Conservation (phyloP, 2,888 invertebrate species). For the Hirtodrosophila trivittata region DNA sequence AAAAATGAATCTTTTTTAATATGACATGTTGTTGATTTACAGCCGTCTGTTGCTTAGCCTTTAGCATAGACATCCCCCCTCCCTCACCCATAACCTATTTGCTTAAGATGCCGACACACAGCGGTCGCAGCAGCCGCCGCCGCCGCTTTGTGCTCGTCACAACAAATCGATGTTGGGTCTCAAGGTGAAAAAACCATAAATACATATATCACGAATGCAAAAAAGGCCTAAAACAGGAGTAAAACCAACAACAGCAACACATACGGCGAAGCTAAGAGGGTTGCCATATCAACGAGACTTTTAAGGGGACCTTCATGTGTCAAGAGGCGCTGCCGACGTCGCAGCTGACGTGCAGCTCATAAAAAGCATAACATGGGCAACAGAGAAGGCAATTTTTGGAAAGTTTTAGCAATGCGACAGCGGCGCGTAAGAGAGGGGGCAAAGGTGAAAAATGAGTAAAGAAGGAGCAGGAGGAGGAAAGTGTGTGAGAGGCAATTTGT, state of each 20-base stretch:
- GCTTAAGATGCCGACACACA: conserved; percentile 36
- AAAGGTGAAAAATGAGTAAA: not conserved
- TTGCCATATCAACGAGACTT: conserved; percentile 55
- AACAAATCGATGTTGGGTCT: conserved; percentile 75
- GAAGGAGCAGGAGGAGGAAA: too few relatives aligned
- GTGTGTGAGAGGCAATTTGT: conserved; percentile 57
- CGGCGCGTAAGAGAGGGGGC: conserved; percentile 5
- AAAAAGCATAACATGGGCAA: conserved; percentile 7
- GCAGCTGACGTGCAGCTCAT: conserved; percentile 34
- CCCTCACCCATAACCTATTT: conserved; percentile 17
- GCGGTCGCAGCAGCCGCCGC: conserved; percentile 44
- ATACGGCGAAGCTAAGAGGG: conserved; percentile 39
- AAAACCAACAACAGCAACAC: conserved; percentile 29
- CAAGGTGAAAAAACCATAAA: conserved; percentile 70
- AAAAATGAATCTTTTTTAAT: conserved; percentile 51
- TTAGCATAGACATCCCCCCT: conserved; percentile 11
- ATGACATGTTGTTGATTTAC: conserved; percentile 64
- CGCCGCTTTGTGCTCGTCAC: conserved; percentile 50
- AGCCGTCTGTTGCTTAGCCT: conserved; percentile 46
- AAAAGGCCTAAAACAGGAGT: conserved; percentile 39
- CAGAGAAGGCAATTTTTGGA: conserved; percentile 31
- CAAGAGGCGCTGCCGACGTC: conserved; percentile 43
- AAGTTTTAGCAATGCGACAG: conserved; percentile 53
- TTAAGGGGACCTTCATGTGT: conserved; percentile 71
- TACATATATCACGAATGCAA: conserved; percentile 34